Evolutionary conservation across 1,140 invertebrate genomes (phyloP).

Genomic region (Vollenhovia emeryi): DNA sequence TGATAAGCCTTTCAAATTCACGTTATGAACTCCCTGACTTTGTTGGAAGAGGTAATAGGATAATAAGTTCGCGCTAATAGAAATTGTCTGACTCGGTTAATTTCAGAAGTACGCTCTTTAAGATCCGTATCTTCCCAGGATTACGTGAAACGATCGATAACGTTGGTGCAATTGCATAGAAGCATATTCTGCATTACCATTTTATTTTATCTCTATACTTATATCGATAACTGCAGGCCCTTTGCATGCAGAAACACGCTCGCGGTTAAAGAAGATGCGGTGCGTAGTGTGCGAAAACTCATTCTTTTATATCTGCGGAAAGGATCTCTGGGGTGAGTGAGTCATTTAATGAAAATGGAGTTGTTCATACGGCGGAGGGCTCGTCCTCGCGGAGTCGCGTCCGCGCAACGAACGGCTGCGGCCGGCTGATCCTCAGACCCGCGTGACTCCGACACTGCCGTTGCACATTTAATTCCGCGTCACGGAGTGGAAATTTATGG

Average conservation of each 20-base stretch:
- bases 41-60: not conserved
- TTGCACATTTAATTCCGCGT: constrained; percentile 48
- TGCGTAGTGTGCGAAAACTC: not conserved
- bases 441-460: not conserved
- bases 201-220: not conserved
- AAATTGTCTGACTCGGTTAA: not conserved
- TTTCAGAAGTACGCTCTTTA: not conserved
- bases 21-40: not conserved
- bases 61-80: not conserved
- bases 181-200: not conserved
- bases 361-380: not conserved
- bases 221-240: not conserved
- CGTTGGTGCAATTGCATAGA: not conserved
- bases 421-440: not conserved
- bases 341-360: constrained; percentile 13
- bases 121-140: not conserved
- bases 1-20: constrained; percentile 2
- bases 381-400: not conserved
- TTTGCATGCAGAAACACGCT: not conserved
- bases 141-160: not conserved
- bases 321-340: not conserved
- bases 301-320: not conserved
- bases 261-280: not conserved
- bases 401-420: not conserved
- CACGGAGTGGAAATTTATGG: constrained; percentile 31